Evolutionary conservation across 2,888 invertebrate species (phyloP).

Genomic region (Pseudoips prasinana): DNA sequence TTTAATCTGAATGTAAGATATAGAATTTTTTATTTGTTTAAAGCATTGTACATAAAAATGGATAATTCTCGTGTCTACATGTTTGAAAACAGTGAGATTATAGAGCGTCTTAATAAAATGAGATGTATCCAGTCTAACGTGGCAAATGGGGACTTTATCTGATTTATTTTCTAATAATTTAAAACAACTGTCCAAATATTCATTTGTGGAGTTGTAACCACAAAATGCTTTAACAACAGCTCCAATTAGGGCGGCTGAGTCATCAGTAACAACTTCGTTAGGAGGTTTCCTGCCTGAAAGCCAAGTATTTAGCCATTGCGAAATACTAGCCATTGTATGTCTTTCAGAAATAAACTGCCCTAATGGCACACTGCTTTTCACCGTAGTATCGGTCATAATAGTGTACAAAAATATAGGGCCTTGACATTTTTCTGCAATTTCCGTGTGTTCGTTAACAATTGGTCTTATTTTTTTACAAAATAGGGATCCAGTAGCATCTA

Average conservation of each 20-base stretch:
- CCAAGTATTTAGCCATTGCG: slow-evolving; percentile 7
- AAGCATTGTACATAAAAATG: slow-evolving; percentile 10
- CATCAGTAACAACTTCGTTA: slow-evolving; percentile 10
- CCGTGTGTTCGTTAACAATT: slow-evolving; percentile 5
- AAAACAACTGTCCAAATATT: slow-evolving; percentile 9
- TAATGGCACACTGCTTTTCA: slow-evolving; percentile 5
- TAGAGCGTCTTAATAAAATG: slow-evolving; percentile 7
- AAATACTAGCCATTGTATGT: slow-evolving; percentile 8
- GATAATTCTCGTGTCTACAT: slow-evolving; percentile 7
- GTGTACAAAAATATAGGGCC: slow-evolving; percentile 6
- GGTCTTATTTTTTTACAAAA: slow-evolving; percentile 7
- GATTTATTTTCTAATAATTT: slow-evolving; percentile 6
- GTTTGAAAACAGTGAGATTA: slow-evolving; percentile 4
- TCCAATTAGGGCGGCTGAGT: slow-evolving; percentile 9
- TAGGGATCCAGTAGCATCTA: slow-evolving; percentile 9
- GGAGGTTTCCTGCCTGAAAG: slow-evolving; percentile 6
- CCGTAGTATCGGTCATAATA: slow-evolving; percentile 6
- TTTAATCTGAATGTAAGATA: slow-evolving; percentile 2
- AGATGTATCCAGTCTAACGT: slow-evolving; percentile 9
- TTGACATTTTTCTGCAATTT: slow-evolving; percentile 4
- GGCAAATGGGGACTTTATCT: slow-evolving; percentile 1
- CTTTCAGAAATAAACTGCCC: slow-evolving; percentile 6
- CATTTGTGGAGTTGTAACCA: slow-evolving; percentile 5
- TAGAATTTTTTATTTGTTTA: slow-evolving; percentile 5
- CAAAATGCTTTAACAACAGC: slow-evolving; percentile 12